These are phyloP conservation scores for Leucophenga montana DNA, from an alignment of 2,888 invertebrate species.

Conservation along the genomic window DNA sequence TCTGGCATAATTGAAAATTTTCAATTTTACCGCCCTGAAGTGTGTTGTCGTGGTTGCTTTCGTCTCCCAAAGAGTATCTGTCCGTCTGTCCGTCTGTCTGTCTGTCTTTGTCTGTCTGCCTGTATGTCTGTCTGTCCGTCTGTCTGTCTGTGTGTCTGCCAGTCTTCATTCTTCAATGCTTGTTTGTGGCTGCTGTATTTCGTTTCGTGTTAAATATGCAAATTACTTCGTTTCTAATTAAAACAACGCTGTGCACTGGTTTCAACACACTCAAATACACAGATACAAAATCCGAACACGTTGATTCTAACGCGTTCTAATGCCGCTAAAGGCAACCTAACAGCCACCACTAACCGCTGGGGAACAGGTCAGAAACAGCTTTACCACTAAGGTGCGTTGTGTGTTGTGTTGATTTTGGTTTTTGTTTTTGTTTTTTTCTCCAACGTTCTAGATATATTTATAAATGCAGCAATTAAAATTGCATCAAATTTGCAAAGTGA, in stretches of 20 bases:
- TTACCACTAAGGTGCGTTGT: conserved; percentile 6
- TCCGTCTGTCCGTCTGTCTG: neutral
- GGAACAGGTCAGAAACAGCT: neutral
- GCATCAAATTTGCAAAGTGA: conserved; percentile 5
- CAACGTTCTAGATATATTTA: conserved; percentile 17
- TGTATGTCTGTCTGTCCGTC: neutral
- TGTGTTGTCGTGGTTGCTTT: too few relatives aligned
- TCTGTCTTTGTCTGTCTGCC: neutral
- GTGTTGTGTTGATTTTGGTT: conserved; percentile 27
- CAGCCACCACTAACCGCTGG: neutral
- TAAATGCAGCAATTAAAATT: neutral
- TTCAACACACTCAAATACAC: conserved; percentile 2
- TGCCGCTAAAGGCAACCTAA: neutral
- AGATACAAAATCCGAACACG: too few relatives aligned
- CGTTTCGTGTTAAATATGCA: conserved; percentile 55
- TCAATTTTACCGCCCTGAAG: conserved; percentile 36
- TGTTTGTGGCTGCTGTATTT: too few relatives aligned
- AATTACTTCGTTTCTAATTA: conserved; percentile 66
- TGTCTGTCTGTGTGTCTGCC: neutral
- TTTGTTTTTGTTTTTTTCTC: conserved; percentile 37
- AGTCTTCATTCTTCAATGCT: too few relatives aligned
- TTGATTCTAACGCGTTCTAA: too few relatives aligned
- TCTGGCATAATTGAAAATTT: conserved; percentile 32
- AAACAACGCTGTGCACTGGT: conserved; percentile 59
- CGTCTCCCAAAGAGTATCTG: too few relatives aligned